Base-by-base conservation (phyloP, 2,888 invertebrate genomes). In the Siphlonurus alternatus region DNA sequence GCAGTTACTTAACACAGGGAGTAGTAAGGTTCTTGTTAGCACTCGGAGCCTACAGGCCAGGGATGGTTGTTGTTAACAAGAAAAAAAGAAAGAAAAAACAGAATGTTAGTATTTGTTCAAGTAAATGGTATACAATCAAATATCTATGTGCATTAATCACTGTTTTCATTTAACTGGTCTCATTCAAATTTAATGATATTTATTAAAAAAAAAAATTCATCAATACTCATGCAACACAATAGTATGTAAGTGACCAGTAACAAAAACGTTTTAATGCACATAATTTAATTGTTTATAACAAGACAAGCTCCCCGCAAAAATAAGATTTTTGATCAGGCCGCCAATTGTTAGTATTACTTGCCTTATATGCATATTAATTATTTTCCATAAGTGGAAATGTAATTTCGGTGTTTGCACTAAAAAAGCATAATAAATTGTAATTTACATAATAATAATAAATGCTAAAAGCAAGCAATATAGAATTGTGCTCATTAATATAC, bases 31-130 rank as follows among this genome's bases (percentile, higher is more conserved):
- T 66, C 65, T 62, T 69, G 83, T 85, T 86, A 86, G 85, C 86
- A 86, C 86, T 84, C 85, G 80, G 80, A 81, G 85, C 85, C 86
- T 86, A 85, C 76, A 76, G 76, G 76, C 76, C 76, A 76, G 74
- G 75, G 76, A 74, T 75, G 76, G 82, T 82, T 83, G 80, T 81
- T 81, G 77, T 76, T 83, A 83, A 83, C 74, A 75, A 76, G 75
- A 75, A 82, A 82, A 81, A 82, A 82, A 83, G 83, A 81, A 81
- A 81, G 38, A 38, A 81, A 79, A 82, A 83, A 83, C 82, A 83
- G 83, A 81, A 81, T 82, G 83, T 83, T 83, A 83, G 83, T 83
- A 79, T 65, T 66, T 65, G 66, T 38, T 38, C 15, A 38, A 38
- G 15, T 38, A 38, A 10, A 38, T 38, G 61, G 61, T 65, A 66